phyloP scores from a whole-genome alignment of 2,113 vertebrate genomes.

The Lophura nycthemera region DNA sequence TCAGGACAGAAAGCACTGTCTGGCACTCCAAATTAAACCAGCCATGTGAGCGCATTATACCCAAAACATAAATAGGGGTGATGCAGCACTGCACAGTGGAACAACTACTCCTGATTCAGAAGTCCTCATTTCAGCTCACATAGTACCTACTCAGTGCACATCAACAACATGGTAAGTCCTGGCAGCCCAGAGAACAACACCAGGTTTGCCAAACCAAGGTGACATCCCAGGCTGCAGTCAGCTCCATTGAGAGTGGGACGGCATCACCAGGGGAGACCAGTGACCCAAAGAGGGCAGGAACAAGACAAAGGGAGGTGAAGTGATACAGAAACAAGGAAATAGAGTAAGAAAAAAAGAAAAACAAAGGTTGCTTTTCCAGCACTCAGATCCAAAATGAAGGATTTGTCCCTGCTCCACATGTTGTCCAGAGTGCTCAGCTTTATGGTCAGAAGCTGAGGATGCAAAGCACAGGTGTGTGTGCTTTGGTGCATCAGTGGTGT shows the following conservation, averaged over 20 bases:
- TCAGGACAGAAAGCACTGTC: background rate
- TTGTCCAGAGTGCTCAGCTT: fast-evolving
- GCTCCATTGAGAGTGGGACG: background rate
- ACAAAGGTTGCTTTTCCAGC: background rate
- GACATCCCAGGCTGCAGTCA: background rate
- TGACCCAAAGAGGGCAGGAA: background rate
- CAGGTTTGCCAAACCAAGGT: background rate
- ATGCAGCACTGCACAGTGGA: background rate
- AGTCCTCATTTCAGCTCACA: background rate
- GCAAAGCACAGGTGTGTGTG: background rate
- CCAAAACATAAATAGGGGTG: background rate
- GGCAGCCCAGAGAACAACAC: background rate
- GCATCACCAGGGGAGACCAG: background rate
- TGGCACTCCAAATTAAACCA: background rate
- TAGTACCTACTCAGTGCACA: fast-evolving
- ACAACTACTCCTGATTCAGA: fast-evolving
- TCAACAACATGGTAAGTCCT: fast-evolving
- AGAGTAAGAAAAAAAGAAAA: background rate
- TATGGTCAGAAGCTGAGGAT: background rate
- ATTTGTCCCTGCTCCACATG: background rate
- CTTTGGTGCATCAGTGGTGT: background rate
- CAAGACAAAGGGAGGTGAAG: background rate
- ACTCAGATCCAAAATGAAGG: background rate
- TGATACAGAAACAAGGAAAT: background rate
- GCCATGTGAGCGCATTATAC: background rate